A percentile compares a stretch with the other conserved stretches of the same genome.
Evolutionary conservation across 1,140 invertebrate genomes (phyloP).

Genomic region (Neodiprion pinetum): DNA sequence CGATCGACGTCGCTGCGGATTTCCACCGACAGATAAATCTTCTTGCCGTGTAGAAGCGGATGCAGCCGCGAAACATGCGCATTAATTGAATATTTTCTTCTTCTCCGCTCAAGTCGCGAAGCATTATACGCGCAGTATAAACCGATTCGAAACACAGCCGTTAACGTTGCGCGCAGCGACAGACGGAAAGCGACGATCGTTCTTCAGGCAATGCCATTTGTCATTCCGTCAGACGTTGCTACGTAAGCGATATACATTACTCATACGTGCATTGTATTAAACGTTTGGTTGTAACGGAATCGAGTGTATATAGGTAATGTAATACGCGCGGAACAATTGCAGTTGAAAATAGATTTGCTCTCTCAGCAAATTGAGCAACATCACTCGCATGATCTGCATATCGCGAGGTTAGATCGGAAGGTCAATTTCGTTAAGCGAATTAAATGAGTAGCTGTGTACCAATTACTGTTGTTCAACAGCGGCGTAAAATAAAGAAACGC

Average conservation of each 20-base stretch:
- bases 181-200: background rate
- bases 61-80: too few relatives aligned
- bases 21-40: too few relatives aligned
- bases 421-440: background rate
- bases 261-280: too few relatives aligned
- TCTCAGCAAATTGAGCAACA: background rate
- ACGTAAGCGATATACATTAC: too few relatives aligned
- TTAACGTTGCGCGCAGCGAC: too few relatives aligned
- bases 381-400: background rate
- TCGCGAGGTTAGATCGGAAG: background rate
- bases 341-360: background rate
- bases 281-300: too few relatives aligned
- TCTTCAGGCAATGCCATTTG: background rate
- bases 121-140: too few relatives aligned
- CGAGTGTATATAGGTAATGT: background rate
- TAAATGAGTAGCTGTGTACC: background rate
- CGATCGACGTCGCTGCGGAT: too few relatives aligned
- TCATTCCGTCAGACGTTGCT: background rate
- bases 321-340: background rate
- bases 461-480: background rate
- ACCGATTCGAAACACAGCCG: background rate
- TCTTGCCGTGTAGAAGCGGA: too few relatives aligned
- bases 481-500: too few relatives aligned
- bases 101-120: too few relatives aligned
- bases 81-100: too few relatives aligned